These are phyloP conservation scores for Platanista minor DNA, from an alignment of 2,113 vertebrate genomes.

Conservation along the genomic window DNA sequence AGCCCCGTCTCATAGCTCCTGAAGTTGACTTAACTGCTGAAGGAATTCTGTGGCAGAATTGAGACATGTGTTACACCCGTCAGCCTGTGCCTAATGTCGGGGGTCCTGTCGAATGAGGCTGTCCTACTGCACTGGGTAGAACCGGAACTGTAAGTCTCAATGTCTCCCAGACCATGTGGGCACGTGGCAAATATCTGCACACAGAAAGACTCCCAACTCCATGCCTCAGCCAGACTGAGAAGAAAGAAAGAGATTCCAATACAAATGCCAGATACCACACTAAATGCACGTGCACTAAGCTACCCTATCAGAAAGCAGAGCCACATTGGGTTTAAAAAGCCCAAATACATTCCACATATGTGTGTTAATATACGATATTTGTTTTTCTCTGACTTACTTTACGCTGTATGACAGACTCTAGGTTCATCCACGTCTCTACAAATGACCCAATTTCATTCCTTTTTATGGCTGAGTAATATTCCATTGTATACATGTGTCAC, in stretches of 20 bases:
- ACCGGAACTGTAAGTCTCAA: not conserved
- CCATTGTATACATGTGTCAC: no score
- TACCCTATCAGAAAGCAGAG: not conserved
- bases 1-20: not conserved
- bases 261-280: no score
- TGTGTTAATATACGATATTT: no score
- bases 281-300: not conserved
- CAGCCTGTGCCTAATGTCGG: no score
- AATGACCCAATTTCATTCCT: no score
- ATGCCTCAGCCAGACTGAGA: not conserved
- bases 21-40: not conserved
- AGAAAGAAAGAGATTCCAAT: not conserved
- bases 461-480: no score
- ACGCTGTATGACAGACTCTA: no score
- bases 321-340: not conserved
- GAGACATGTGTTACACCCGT: not conserved
- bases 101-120: not conserved
- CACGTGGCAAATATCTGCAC: fast-evolving
- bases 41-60: not conserved
- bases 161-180: not conserved
- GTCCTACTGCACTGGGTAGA: no score
- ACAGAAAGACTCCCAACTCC: not conserved
- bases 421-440: no score
- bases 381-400: no score
- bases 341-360: not conserved